A percentile compares a stretch with the other conserved stretches of the same genome.
These are phyloP conservation scores for Palloptera scutellata DNA, from an alignment of 2,888 invertebrate genomes.

Conservation along the genomic window DNA sequence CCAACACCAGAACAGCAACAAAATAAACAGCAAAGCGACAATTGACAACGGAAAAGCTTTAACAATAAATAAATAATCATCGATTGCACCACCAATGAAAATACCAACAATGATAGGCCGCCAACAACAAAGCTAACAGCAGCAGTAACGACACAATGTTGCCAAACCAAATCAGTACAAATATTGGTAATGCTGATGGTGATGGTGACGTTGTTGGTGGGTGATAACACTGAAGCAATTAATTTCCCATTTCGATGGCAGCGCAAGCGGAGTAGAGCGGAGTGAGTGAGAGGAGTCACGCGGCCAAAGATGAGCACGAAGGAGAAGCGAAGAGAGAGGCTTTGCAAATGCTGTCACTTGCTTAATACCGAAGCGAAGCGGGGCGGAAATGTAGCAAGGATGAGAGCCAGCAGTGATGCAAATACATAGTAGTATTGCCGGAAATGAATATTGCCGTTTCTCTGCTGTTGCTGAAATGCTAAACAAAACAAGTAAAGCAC, in stretches of 20 bases:
- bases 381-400: background rate
- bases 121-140: background rate
- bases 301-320: background rate
- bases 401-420: slow-evolving; percentile 12
- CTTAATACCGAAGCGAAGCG: background rate
- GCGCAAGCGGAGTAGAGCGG: background rate
- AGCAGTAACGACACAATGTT: background rate
- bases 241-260: slow-evolving; percentile 41
- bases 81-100: slow-evolving; percentile 31
- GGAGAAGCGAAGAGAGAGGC: background rate
- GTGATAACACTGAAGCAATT: slow-evolving; percentile 40
- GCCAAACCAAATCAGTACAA: slow-evolving; percentile 1
- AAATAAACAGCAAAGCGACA: slow-evolving; percentile 24
- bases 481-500: slow-evolving; percentile 2
- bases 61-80: slow-evolving; percentile 47
- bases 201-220: slow-evolving; percentile 12
- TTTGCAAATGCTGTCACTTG: background rate
- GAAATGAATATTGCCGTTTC: slow-evolving; percentile 21
- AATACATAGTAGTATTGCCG: slow-evolving; percentile 25
- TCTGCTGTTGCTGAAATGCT: background rate
- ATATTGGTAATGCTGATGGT: background rate
- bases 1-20: slow-evolving; percentile 17
- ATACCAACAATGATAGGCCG: slow-evolving; percentile 23
- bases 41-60: slow-evolving; percentile 43
- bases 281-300: background rate